Evolutionary conservation across 2,113 vertebrate species (phyloP).

Genomic region (Clarias gariepinus): DNA sequence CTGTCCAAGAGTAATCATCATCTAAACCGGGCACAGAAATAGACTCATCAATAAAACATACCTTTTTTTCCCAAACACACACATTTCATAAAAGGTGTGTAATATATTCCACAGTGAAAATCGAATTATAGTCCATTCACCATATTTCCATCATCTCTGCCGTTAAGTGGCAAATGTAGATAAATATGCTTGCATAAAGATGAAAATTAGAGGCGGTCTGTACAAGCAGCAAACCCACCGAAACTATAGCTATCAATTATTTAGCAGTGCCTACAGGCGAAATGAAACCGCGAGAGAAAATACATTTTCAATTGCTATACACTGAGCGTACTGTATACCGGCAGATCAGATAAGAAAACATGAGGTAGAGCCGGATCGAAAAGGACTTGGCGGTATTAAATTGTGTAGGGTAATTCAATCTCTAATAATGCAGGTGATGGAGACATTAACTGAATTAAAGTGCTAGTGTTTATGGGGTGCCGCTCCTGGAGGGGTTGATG

Average conservation of each 20-base stretch:
- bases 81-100: background rate
- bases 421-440: background rate
- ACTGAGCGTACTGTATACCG: constrained; percentile 17
- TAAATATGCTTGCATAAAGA: constrained; percentile 41
- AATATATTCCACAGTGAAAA: constrained; percentile 20
- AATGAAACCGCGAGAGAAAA: constrained; percentile 26
- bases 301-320: constrained; percentile 36
- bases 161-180: constrained; percentile 33
- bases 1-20: background rate
- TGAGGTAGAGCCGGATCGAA: constrained; percentile 24
- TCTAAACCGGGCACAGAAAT: background rate
- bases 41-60: constrained; percentile 7
- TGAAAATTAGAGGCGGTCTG: constrained; percentile 33
- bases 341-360: constrained; percentile 20
- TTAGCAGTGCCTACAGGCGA: constrained; percentile 45
- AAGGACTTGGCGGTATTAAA: background rate
- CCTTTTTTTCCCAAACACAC: background rate
- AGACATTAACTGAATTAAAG: background rate
- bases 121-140: background rate
- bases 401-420: background rate
- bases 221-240: constrained; percentile 31
- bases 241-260: constrained; percentile 47
- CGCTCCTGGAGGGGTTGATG: no score
- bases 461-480: background rate
- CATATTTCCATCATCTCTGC: constrained; percentile 18